phyloP scores from a whole-genome alignment of 2,797 vertebrate species.

The Mormyrus proboscirostris region DNA sequence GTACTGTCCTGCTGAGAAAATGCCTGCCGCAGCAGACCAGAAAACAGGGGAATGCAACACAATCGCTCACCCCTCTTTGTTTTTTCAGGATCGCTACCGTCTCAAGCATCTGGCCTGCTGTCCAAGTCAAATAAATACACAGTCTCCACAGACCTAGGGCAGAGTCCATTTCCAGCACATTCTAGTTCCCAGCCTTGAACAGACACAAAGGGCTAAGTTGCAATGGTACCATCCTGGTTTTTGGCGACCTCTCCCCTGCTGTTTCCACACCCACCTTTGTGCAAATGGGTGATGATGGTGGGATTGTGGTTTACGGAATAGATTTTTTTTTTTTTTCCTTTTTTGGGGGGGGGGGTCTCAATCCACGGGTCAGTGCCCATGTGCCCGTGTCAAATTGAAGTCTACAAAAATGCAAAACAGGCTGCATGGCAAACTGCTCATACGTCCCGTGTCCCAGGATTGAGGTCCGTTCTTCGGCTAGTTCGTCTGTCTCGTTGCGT shows the following conservation, averaged over 20 bases:
- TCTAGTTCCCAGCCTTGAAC: not conserved
- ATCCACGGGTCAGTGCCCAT: not conserved
- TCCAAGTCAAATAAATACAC: constrained; percentile 10
- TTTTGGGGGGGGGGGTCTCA: not conserved
- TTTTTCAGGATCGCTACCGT: not conserved
- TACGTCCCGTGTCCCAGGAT: not conserved
- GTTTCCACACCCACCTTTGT: not conserved
- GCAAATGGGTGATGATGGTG: not conserved
- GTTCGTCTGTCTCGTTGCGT: not conserved
- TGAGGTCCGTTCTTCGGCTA: not conserved
- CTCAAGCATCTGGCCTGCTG: not conserved
- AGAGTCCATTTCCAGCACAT: not conserved
- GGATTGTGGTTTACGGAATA: not conserved
- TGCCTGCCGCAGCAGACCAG: not conserved
- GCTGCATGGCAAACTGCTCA: not conserved
- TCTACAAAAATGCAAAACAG: not conserved
- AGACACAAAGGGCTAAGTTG: not conserved
- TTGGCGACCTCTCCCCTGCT: not conserved
- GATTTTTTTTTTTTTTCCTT: not conserved
- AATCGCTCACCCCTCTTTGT: not conserved
- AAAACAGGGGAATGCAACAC: not conserved
- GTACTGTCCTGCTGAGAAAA: not conserved
- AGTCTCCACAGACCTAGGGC: not conserved
- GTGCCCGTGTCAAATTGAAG: not conserved
- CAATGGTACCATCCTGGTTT: not conserved